Evolutionary conservation across 1,140 invertebrate species (phyloP).

Genomic region (Trichonephila clavipes): DNA sequence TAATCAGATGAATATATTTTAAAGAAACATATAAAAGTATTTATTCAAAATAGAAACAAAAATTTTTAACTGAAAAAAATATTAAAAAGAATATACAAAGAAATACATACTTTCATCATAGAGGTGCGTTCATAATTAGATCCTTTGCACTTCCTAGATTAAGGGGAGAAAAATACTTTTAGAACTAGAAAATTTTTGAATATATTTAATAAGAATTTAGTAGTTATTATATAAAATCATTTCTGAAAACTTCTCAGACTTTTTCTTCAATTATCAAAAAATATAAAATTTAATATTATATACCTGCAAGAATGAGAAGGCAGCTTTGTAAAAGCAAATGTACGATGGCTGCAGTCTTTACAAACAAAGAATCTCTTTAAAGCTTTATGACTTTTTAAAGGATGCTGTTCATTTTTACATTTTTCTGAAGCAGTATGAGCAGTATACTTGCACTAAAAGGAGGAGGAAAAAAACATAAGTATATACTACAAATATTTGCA

Average conservation of each 20-base stretch:
- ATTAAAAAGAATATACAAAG: slow-evolving; percentile 13
- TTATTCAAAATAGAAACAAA: not conserved
- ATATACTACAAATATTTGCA: too few species aligned
- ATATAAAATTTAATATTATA: not conserved
- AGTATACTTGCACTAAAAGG: slow-evolving; percentile 90
- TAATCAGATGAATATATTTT: too few species aligned
- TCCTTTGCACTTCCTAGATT: slow-evolving; percentile 86
- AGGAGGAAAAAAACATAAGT: slow-evolving; percentile 35
- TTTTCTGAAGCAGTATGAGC: slow-evolving; percentile 90
- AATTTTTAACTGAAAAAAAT: slow-evolving; percentile 46
- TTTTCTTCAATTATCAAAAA: not conserved
- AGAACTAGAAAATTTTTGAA: too few species aligned
- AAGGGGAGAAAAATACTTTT: not conserved
- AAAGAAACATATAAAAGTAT: not conserved
- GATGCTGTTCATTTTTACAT: slow-evolving; percentile 91
- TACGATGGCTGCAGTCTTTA: slow-evolving; percentile 90
- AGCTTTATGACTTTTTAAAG: slow-evolving; percentile 87
- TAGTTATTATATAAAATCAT: too few species aligned
- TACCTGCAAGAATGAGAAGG: slow-evolving; percentile 86
- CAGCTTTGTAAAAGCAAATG: slow-evolving; percentile 88
- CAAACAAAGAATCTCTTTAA: slow-evolving; percentile 95
- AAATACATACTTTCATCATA: slow-evolving; percentile 87
- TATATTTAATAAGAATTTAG: not conserved
- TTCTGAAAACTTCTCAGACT: not conserved
- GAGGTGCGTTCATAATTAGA: slow-evolving; percentile 88